A percentile compares a stretch with the other conserved stretches of the same genome.
Conservation (phyloP, 2,888 invertebrate genomes). For the Sinelater perroti region DNA sequence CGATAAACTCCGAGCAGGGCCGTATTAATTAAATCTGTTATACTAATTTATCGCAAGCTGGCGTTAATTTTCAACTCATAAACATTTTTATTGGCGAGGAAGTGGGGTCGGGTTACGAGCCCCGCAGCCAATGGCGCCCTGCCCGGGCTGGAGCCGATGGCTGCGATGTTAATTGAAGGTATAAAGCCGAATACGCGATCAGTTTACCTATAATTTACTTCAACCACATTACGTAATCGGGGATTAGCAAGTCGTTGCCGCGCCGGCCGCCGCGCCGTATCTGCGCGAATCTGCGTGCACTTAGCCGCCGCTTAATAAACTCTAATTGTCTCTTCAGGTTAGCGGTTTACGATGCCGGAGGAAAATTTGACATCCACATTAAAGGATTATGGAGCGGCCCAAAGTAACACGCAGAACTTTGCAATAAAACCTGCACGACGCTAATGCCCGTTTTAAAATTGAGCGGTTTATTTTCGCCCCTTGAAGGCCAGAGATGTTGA, state of each 20-base stretch:
- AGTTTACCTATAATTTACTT: slow-evolving; percentile 42
- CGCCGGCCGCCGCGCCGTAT: slow-evolving; percentile 24
- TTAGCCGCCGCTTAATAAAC: slow-evolving; percentile 24
- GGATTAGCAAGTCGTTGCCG: slow-evolving; percentile 31
- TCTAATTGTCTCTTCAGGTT: slow-evolving; percentile 33
- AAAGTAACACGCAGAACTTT: slow-evolving; percentile 18
- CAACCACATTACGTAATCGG: slow-evolving; percentile 30
- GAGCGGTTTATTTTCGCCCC: too few species aligned
- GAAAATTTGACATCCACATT: slow-evolving; percentile 33
- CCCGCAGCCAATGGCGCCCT: slow-evolving; percentile 33
- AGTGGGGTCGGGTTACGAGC: slow-evolving; percentile 41
- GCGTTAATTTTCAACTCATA: slow-evolving; percentile 58
- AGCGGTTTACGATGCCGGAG: slow-evolving; percentile 22
- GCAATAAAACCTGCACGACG: slow-evolving; percentile 14
- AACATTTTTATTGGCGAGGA: slow-evolving; percentile 56
- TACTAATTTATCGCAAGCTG: slow-evolving; percentile 59
- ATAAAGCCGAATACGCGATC: slow-evolving; percentile 40
- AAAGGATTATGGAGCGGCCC: slow-evolving; percentile 34
- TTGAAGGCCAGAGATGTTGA: too few species aligned
- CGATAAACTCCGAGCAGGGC: slow-evolving; percentile 39
- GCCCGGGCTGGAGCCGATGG: slow-evolving; percentile 34
- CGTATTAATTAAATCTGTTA: slow-evolving; percentile 59
- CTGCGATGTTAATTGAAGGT: slow-evolving; percentile 40
- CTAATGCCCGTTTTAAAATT: slow-evolving; percentile 9
- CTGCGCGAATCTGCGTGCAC: slow-evolving; percentile 26